Base-by-base conservation (phyloP, 92 coral and sea anemone species). In the Epizoanthus fatuus region DNA sequence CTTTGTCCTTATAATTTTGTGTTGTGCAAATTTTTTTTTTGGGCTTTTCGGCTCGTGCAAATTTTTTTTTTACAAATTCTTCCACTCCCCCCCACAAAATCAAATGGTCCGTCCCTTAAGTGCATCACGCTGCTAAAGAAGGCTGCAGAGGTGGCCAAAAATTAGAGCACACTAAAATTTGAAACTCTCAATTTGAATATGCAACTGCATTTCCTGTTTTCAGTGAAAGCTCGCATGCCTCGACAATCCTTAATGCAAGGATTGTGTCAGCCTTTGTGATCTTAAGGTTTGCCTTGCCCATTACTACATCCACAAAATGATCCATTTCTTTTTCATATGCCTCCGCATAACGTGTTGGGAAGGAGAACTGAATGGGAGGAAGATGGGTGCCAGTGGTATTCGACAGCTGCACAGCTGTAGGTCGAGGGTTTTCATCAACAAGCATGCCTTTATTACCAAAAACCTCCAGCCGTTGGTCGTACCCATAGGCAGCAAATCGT, bases 381-480 rank as follows among this genome's bases (percentile, higher is more conserved):
- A 67, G 86, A 0, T 81, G 51, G 35, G 88, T 72, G 19, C 96
- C 98, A 32, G 11, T 35, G 0, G 70, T 7, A 12, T 86, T 72
- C 12, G 84, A 94, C 15, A 84, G 73, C 29, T 76, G 87, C 0
- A 84, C 78, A 10, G 60, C 81, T 2, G 80, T 81, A 0, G 91
- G 67, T 8, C 72, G 35, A 25, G 63, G 72, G 75, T 96, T 96
- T 5, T 93, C 95, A 47, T 93, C 86, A 3, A 90, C 90, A 35
- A 96, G 45, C 99, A 96, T 95, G 0, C 97, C 99, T 58, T 83
- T 90, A 56, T 92, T 88, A 12, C 99, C 99, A 80, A 95, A 91
- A 44, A 93, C 99, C 60, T 96, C 99, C 3, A 96, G 49, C 7
- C 98, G 90, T 51, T 96, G 99, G 74, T 96, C 99, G 63, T 96